Conservation (phyloP, 2,888 invertebrate genomes). For the Nymphalis polychloros region DNA sequence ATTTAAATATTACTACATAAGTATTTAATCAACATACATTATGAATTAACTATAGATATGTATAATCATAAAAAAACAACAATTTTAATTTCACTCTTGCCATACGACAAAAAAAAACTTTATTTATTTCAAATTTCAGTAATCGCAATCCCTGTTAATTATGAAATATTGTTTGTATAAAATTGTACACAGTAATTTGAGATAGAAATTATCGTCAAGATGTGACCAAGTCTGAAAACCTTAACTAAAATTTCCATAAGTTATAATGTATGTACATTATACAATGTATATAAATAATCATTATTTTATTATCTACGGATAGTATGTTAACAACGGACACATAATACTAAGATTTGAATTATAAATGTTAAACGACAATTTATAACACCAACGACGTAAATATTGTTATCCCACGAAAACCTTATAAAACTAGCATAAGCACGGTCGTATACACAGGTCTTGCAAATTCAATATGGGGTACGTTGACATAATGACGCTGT, state of each 20-base stretch:
- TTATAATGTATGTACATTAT: not conserved
- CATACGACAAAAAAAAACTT: not conserved
- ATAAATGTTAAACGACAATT: slow-evolving; percentile 8
- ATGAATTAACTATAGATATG: slow-evolving; percentile 72
- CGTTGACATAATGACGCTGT: too few relatives aligned
- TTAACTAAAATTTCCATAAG: too few relatives aligned
- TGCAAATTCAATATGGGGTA: too few relatives aligned
- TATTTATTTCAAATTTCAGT: not conserved
- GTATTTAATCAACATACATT: not conserved
- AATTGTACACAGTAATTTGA: not conserved
- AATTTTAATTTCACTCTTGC: not conserved
- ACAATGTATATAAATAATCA: not conserved
- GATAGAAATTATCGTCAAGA: too few relatives aligned
- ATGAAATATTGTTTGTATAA: not conserved
- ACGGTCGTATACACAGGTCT: too few relatives aligned
- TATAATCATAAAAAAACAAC: slow-evolving; percentile 40
- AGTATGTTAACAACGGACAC: not conserved
- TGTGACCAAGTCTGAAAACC: too few relatives aligned
- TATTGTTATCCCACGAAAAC: slow-evolving; percentile 25
- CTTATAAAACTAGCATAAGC: not conserved
- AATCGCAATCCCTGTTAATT: not conserved
- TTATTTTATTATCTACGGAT: slow-evolving; percentile 5
- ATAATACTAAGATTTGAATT: slow-evolving; percentile 1
- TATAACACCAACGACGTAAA: slow-evolving; percentile 23
- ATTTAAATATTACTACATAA: slow-evolving; percentile 6